Evolutionary conservation across 2,888 invertebrate species (phyloP).

Genomic region (Halocaridina rubra): DNA sequence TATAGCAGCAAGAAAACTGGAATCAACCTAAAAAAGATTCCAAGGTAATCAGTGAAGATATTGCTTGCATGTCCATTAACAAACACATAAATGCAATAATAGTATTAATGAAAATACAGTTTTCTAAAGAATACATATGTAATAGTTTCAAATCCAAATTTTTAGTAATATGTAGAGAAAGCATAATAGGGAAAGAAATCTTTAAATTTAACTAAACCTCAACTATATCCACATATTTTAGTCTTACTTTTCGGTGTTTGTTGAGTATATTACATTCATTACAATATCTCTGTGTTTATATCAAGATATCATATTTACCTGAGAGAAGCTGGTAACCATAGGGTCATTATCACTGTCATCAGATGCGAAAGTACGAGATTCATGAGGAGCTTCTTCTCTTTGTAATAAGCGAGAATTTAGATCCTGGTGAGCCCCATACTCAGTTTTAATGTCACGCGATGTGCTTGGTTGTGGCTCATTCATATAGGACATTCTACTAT

Average conservation of each 20-base stretch:
- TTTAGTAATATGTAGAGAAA: not conserved
- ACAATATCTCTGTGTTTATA: too few species aligned
- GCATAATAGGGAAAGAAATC: not conserved
- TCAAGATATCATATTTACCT: slow-evolving; percentile 61
- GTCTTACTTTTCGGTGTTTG: too few species aligned
- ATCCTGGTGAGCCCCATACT: not conserved
- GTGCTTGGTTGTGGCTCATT: slow-evolving; percentile 26
- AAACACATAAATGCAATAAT: too few species aligned
- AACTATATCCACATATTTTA: too few species aligned
- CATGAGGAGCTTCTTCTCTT: not conserved
- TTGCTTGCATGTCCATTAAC: too few species aligned
- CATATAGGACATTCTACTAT: not conserved
- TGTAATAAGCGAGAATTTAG: too few species aligned
- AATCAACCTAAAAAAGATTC: slow-evolving; percentile 73
- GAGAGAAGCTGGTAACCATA: slow-evolving; percentile 54
- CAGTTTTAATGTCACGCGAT: not conserved
- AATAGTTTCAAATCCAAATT: not conserved
- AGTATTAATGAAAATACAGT: too few species aligned
- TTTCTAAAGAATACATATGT: not conserved
- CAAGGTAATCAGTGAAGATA: too few species aligned
- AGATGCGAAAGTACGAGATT: not conserved
- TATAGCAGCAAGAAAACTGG: slow-evolving; percentile 74
- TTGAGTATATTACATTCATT: too few species aligned
- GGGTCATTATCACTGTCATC: slow-evolving; percentile 40
- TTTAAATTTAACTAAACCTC: not conserved